These are phyloP conservation scores for Anodontia alba DNA, from an alignment of 2,888 invertebrate genomes.

Conservation along the genomic window DNA sequence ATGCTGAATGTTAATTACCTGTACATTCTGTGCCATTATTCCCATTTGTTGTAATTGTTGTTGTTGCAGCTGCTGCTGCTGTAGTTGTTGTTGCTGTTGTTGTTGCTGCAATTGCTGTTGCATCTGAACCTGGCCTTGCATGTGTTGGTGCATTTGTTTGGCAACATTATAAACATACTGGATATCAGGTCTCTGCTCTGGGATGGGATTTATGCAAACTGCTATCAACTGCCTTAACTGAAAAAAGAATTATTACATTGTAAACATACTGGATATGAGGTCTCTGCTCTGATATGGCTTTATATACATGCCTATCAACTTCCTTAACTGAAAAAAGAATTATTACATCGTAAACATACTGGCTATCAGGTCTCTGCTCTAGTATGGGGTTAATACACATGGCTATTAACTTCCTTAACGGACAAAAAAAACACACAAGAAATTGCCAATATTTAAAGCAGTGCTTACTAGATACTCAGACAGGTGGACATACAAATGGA, in stretches of 20 bases:
- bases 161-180: constrained; percentile 86
- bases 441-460: too few species aligned
- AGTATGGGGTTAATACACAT: constrained; percentile 87
- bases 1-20: too few species aligned
- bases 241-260: constrained; percentile 78
- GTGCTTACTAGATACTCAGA: too few species aligned
- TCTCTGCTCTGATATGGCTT: constrained; percentile 86
- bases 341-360: constrained; percentile 85
- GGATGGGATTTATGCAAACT: constrained; percentile 86
- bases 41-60: constrained; percentile 25
- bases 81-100: constrained; percentile 16
- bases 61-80: constrained; percentile 25
- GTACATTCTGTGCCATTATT: constrained; percentile 13
- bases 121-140: constrained; percentile 40
- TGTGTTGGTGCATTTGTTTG: constrained; percentile 84
- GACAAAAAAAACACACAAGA: constrained; percentile 72
- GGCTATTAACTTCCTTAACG: constrained; percentile 86
- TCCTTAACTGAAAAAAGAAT: constrained; percentile 85
- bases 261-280: constrained; percentile 86
- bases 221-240: constrained; percentile 86
- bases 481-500: too few species aligned
- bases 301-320: constrained; percentile 86
- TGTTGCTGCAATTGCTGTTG: constrained; percentile 42
- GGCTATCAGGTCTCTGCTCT: constrained; percentile 86
- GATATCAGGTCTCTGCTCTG: constrained; percentile 86